These are phyloP conservation scores for Mobula birostris DNA, from an alignment of 2,113 vertebrate genomes.

Conservation along the genomic window DNA sequence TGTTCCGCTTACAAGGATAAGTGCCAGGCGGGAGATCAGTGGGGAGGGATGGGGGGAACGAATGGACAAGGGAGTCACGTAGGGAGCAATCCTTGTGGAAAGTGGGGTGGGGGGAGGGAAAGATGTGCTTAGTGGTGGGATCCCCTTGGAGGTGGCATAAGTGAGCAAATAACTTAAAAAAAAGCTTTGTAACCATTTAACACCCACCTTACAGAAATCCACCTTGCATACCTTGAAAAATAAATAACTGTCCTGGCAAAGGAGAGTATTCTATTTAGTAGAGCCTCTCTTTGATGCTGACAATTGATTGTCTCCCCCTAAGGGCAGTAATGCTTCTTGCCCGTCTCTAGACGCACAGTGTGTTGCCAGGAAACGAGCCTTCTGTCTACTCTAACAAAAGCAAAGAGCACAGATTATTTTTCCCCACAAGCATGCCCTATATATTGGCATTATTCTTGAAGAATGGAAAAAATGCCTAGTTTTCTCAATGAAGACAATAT, in stretches of 20 bases:
- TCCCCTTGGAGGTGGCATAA: too few species aligned
- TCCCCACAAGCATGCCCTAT: conserved; percentile 60
- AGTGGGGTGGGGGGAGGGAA: too few species aligned
- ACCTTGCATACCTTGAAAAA: conserved; percentile 41
- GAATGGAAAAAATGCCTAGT: background rate
- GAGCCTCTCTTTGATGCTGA: conserved; percentile 53
- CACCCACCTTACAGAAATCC: background rate
- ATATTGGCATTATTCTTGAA: conserved; percentile 62
- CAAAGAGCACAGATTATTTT: conserved; percentile 72
- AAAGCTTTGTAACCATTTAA: too few species aligned
- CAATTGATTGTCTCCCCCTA: conserved; percentile 80
- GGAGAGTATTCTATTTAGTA: conserved; percentile 40
- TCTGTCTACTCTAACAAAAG: conserved; percentile 66
- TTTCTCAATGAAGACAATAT: background rate
- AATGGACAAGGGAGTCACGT: too few species aligned
- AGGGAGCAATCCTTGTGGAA: too few species aligned
- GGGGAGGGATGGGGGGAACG: too few species aligned
- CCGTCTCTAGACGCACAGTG: conserved; percentile 60
- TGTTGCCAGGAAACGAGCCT: conserved; percentile 76
- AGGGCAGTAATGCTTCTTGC: conserved; percentile 62
- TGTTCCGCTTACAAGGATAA: too few species aligned
- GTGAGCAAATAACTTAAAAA: too few species aligned
- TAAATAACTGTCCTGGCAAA: conserved; percentile 38
- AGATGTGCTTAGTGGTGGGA: too few species aligned
- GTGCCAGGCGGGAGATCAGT: too few species aligned